Evolutionary conservation across 1,140 invertebrate species (phyloP).

Genomic region (Pinna nobilis): DNA sequence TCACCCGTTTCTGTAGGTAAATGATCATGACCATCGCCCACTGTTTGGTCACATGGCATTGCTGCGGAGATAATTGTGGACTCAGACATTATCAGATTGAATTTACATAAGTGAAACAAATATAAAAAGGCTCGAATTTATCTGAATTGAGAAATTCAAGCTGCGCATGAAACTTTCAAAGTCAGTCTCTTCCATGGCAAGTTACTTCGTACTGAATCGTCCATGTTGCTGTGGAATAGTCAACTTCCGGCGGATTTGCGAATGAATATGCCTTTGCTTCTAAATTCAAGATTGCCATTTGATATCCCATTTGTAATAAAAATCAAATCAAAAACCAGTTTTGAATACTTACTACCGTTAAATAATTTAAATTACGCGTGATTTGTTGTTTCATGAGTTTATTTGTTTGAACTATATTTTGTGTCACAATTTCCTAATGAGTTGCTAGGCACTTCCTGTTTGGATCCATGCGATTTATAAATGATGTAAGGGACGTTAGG

Average conservation of each 20-base stretch:
- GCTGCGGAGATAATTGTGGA: too few species aligned
- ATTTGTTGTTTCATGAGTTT: not conserved
- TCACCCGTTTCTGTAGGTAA: not conserved
- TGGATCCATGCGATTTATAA: too few species aligned
- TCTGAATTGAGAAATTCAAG: not conserved
- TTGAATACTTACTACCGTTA: too few species aligned
- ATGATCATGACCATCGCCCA: not conserved
- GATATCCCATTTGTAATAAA: too few species aligned
- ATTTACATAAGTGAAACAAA: too few species aligned
- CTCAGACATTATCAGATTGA: too few species aligned
- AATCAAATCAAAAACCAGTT: too few species aligned
- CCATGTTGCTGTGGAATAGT: constrained; percentile 53
- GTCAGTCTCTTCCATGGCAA: not conserved
- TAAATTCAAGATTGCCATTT: not conserved
- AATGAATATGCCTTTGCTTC: not conserved
- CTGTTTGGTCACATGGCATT: too few species aligned
- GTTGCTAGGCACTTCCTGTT: constrained; percentile 48
- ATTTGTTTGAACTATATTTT: constrained; percentile 8
- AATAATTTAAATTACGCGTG: too few species aligned
- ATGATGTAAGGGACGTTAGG: too few species aligned
- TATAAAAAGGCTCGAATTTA: too few species aligned
- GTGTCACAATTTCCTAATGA: not conserved
- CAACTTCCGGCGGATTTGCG: constrained; percentile 46
- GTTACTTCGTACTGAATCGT: constrained; percentile 22
- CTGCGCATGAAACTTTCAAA: not conserved